Evolutionary conservation across 2,797 vertebrate species (phyloP), one percentile per base, ranked within the genome.

Genomic region (Phataginus tricuspis): DNA sequence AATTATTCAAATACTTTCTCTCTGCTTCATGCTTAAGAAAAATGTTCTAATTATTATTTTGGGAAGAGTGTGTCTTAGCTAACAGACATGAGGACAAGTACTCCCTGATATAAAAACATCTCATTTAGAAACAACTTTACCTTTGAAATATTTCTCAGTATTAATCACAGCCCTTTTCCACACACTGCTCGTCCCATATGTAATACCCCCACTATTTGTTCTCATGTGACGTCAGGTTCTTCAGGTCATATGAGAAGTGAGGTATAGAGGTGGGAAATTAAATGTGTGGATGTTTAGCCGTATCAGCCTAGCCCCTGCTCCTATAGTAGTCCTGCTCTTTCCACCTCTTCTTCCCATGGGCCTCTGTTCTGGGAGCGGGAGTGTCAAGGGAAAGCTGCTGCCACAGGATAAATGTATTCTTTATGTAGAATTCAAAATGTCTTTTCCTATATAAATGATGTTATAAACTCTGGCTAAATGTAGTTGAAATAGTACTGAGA

Each of bases 41-140:
- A 75, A 63, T n/a, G 19, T 91, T 87, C 12, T 95, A 94, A 94
- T 90, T 93, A 77, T 93, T 93, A 92, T 94, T 93, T 93, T 63
- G 71, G 37, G 49, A 68, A 72, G 55, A 89, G 2, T 69, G 21
- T 94, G 23, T 90, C 53, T 94, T 84, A 82, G 34, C n/a, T 95
- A 95, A 45, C 25, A 90, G 87, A 89, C 21, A 39, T 29, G 45
- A 94, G 12, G 49, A 88, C 29, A 91, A 88, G 16, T 16, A 82
- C 34, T 91, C 37, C 7, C 19, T 59, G 72, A 64, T 89, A 10
- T 80, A 86, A 86, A 63, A 93, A 93, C 25, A 86, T 94, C 13
- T 90, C 34, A 90, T 88, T 96, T 96, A 90, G 31, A 96, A 91
- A 89, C 19, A 90, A 49, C 59, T 63, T 12, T 80, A 92, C 25